Base-by-base conservation (phyloP, 2,888 invertebrate species). In the Dorcus parallelipipedus region DNA sequence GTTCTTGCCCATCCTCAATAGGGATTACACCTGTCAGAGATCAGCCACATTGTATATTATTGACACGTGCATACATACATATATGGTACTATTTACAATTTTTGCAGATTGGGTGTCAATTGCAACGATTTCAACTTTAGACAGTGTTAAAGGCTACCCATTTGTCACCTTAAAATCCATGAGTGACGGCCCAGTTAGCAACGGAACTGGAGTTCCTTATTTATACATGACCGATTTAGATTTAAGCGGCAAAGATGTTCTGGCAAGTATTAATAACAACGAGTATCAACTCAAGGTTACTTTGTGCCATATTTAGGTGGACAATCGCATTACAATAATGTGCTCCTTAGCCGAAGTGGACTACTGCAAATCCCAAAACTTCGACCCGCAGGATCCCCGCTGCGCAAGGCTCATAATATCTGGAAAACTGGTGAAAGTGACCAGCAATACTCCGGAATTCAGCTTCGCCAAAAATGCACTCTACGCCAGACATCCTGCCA, bases 351-450 rank as follows among this genome's bases (percentile, higher is more conserved):
- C 88, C 51, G 84, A 91, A 78, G 84, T 85, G 2, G 76, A 80
- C 56, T 91, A 87, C 73, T 91, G 91, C 67, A 80, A 80, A 58
- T 71, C 73, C 6, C 78, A 86, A 63, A 73, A 81, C 49, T 84
- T 81, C 67, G 90, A 91, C 73, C 85, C 90, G 0, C 89, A 91
- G 78, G 90, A 90, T 75, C 91, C 91, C 0, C 80, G 89, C 43
- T 91, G 91, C 79, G 87, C 89, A 3, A 83, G 89, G 67, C 81
- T 90, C 3, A 85, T 89, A 70, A 78, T 91, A 1, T 82, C 85
- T 10, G 91, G 91, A 49, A 83, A 80, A 71, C 82, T 90, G 71
- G 79, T 82, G 68, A 81, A 83, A 80, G 67, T 88, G 53, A 80
- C 79, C 65, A 81, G 82, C 56, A 76, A 75, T 33, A 82, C 59